Evolutionary conservation across 2,888 invertebrate species (phyloP).

Genomic region (Lordiphosa andalusiaca): DNA sequence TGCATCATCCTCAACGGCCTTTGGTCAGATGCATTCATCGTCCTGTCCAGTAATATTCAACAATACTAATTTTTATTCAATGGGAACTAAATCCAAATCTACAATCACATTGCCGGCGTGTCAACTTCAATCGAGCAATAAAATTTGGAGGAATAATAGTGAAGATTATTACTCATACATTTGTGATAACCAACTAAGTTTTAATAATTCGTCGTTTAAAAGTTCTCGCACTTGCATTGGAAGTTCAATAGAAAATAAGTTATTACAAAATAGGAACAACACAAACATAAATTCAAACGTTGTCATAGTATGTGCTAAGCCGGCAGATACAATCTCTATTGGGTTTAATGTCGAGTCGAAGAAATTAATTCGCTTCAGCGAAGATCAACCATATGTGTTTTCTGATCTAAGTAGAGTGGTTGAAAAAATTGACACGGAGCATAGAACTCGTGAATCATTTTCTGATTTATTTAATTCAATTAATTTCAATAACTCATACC

Average conservation of each 20-base stretch:
- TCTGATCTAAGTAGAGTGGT: slow-evolving; percentile 12
- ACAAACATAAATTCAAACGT: slow-evolving; percentile 21
- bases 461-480: slow-evolving; percentile 1
- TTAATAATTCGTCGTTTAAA: slow-evolving; percentile 74
- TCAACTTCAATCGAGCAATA: slow-evolving; percentile 3
- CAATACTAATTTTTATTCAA: slow-evolving; percentile 9
- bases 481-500: slow-evolving; percentile 5
- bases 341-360: slow-evolving; percentile 64
- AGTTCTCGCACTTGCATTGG: slow-evolving; percentile 63
- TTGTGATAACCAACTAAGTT: slow-evolving; percentile 77
- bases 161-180: slow-evolving; percentile 73
- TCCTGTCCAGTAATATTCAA: slow-evolving; percentile 24
- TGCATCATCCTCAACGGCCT: slow-evolving; percentile 21
- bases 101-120: slow-evolving; percentile 13
- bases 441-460: slow-evolving; percentile 1
- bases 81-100: slow-evolving; percentile 22
- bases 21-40: slow-evolving; percentile 14
- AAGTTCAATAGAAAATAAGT: slow-evolving; percentile 15
- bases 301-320: slow-evolving; percentile 71
- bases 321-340: slow-evolving; percentile 68
- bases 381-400: slow-evolving; percentile 11
- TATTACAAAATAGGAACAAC: slow-evolving; percentile 10
- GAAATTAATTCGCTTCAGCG: neutral
- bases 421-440: slow-evolving; percentile 7
- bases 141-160: slow-evolving; percentile 11